Percentiles rank a stretch among this genome's conserved stretches.
Evolutionary conservation across 2,888 invertebrate genomes (phyloP).

Genomic region (Phyllotreta striolata): DNA sequence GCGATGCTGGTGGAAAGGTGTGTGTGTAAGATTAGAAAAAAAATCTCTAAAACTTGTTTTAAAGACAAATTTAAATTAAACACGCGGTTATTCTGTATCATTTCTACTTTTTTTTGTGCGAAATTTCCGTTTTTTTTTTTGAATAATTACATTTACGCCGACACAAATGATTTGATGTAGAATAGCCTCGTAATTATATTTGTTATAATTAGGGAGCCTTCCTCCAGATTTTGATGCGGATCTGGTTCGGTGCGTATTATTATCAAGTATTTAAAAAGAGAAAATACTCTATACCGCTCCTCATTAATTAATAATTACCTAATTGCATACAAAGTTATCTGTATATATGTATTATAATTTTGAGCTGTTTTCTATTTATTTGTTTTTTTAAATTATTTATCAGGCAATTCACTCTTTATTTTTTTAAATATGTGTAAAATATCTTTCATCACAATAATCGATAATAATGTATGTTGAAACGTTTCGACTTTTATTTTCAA

Average conservation of each 20-base stretch:
- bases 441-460: constrained; percentile 31
- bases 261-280: constrained; percentile 17
- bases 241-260: constrained; percentile 5
- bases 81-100: too few relatives aligned
- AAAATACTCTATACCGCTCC: constrained; percentile 36
- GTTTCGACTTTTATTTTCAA: constrained; percentile 16
- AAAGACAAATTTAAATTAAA: too few relatives aligned
- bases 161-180: too few relatives aligned
- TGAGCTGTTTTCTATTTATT: constrained; percentile 38
- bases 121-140: too few relatives aligned
- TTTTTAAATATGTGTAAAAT: constrained; percentile 36
- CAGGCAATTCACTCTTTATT: constrained; percentile 28
- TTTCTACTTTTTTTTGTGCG: too few relatives aligned
- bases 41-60: too few relatives aligned
- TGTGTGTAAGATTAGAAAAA: too few relatives aligned
- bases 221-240: constrained; percentile 3
- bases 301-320: constrained; percentile 52
- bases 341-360: constrained; percentile 40
- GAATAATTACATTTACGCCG: too few relatives aligned
- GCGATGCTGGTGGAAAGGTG: too few relatives aligned
- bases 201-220: constrained; percentile 13
- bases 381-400: constrained; percentile 36
- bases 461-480: constrained; percentile 33
- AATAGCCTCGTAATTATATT: not conserved
- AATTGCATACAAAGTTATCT: constrained; percentile 27